phyloP scores from a whole-genome alignment of 2,797 vertebrate genomes.

The Sebastes diaconus region DNA sequence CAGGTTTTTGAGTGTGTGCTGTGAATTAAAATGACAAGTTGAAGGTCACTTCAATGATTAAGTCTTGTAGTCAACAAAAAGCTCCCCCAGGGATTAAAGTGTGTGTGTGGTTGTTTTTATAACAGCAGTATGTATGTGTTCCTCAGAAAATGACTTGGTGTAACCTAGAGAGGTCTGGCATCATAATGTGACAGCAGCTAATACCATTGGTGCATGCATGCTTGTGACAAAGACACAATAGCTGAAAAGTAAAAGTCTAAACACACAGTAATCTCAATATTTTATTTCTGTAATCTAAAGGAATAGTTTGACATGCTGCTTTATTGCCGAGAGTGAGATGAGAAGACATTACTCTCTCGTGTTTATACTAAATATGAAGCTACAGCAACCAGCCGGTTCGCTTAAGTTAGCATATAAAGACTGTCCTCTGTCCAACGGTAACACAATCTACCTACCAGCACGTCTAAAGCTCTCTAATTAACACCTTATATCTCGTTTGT shows the following conservation, averaged over 20 bases:
- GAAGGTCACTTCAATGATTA: background rate
- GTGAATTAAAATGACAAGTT: background rate
- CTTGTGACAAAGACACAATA: background rate
- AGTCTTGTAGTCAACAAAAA: background rate
- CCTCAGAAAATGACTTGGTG: background rate
- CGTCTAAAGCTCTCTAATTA: background rate
- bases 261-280: background rate
- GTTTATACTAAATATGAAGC: background rate
- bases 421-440: background rate
- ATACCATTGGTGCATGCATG: background rate
- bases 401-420: background rate
- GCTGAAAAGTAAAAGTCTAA: background rate
- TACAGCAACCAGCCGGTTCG: background rate
- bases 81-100: background rate
- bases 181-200: background rate
- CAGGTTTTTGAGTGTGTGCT: background rate
- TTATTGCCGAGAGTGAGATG: background rate
- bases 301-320: background rate
- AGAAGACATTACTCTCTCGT: background rate
- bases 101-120: background rate
- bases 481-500: fast-evolving
- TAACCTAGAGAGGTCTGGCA: background rate
- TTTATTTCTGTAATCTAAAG: background rate
- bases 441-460: background rate
- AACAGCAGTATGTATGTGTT: background rate